Conservation (phyloP, 2,888 invertebrate species). For the Prosopocoilus inquinatus region DNA sequence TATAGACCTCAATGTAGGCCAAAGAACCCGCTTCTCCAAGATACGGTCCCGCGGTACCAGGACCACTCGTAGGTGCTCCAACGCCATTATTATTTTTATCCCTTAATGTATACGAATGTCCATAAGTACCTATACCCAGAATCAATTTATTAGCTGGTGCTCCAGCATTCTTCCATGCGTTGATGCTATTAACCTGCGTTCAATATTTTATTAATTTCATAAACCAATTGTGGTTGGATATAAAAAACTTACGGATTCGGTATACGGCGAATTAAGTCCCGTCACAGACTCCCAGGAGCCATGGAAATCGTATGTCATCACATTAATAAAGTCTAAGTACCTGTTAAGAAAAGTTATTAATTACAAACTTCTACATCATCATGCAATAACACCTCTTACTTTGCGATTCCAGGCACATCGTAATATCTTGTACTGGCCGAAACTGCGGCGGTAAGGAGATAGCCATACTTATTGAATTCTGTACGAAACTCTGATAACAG, state of each 20-base stretch:
- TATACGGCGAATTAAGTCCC: conserved; percentile 64
- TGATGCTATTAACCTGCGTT: conserved; percentile 51
- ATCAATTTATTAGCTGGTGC: conserved; percentile 63
- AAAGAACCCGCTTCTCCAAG: conserved; percentile 58
- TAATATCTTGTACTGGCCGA: conserved; percentile 59
- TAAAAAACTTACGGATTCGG: conserved; percentile 37
- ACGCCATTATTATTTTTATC: conserved; percentile 45
- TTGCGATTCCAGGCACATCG: conserved; percentile 56
- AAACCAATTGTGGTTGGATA: conserved; percentile 52
- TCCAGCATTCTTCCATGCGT: conserved; percentile 57
- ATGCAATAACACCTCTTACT: no score
- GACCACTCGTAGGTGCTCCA: conserved; percentile 57
- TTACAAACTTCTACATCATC: conserved; percentile 25
- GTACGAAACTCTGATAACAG: conserved; percentile 56
- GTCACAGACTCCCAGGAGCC: conserved; percentile 65
- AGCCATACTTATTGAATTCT: conserved; percentile 54
- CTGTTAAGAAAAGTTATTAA: no score
- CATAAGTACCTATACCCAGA: conserved; percentile 71
- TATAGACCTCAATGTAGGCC: conserved; percentile 38
- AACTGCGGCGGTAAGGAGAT: conserved; percentile 60
- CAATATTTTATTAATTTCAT: conserved; percentile 35
- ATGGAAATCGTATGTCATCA: conserved; percentile 75
- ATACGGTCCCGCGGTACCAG: conserved; percentile 62
- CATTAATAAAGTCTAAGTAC: conserved; percentile 65
- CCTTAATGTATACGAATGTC: conserved; percentile 59